phyloP scores from a whole-genome alignment of 2,797 vertebrate species.

The Galaxias olidus region DNA sequence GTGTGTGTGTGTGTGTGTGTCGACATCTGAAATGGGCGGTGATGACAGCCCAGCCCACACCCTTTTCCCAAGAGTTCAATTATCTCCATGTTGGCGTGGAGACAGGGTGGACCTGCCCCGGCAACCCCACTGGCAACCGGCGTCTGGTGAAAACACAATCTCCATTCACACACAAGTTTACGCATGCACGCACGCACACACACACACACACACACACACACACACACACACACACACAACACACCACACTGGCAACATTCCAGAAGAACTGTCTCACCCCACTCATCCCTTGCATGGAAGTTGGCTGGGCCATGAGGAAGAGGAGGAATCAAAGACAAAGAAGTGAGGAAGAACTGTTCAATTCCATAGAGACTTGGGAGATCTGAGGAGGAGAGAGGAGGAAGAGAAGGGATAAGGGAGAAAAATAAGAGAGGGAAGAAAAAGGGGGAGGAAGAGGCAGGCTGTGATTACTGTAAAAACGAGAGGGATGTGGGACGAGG shows the following conservation, averaged over 20 bases:
- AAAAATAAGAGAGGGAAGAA: neutral
- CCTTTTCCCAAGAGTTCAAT: slow-evolving; percentile 34
- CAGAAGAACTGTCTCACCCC: slow-evolving; percentile 14
- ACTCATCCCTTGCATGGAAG: slow-evolving; percentile 31
- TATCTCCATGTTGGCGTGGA: slow-evolving; percentile 29
- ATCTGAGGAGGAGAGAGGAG: slow-evolving; percentile 13
- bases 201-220: slow-evolving; percentile 4
- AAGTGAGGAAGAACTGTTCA: neutral
- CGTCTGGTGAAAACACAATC: neutral
- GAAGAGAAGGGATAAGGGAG: slow-evolving; percentile 6
- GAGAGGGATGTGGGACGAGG: slow-evolving; percentile 4
- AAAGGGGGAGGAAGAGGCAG: neutral
- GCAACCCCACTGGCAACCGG: slow-evolving; percentile 20
- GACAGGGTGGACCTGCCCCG: slow-evolving; percentile 21
- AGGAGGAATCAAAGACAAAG: slow-evolving; percentile 6
- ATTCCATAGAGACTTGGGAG: neutral
- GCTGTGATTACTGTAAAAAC: neutral
- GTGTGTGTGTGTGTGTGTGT: slow-evolving; percentile 6
- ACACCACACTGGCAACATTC: slow-evolving; percentile 23
- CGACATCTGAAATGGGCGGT: slow-evolving; percentile 9
- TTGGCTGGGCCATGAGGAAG: slow-evolving; percentile 3
- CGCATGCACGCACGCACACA: slow-evolving; percentile 2
- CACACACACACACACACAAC: neutral
- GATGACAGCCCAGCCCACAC: slow-evolving; percentile 46
- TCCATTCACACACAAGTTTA: neutral